A percentile compares a stretch with the other conserved stretches of the same genome.
Evolutionary conservation across 2,797 vertebrate genomes (phyloP).

Genomic region (Pachyuromys duprasi): DNA sequence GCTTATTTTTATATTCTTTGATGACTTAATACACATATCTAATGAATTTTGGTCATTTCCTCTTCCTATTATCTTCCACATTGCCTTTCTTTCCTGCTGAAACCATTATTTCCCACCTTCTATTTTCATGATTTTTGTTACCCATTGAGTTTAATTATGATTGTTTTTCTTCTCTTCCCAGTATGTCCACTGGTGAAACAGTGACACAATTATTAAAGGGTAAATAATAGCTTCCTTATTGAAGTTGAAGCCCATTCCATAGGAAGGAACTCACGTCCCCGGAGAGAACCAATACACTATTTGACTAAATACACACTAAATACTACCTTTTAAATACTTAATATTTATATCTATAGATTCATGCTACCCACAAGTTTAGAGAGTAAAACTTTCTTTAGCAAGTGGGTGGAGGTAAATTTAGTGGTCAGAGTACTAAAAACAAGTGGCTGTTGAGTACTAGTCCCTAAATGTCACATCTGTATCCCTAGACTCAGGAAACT

Average conservation of each 20-base stretch:
- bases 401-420: background rate
- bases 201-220: background rate
- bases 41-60: background rate
- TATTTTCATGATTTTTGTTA: background rate
- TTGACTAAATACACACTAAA: background rate
- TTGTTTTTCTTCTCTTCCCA: background rate
- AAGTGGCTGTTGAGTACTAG: background rate
- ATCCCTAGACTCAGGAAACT: background rate
- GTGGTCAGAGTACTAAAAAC: background rate
- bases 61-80: background rate
- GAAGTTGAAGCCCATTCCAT: background rate
- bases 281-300: background rate
- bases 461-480: background rate
- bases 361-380: background rate
- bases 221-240: background rate
- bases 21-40: background rate
- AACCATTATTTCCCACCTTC: background rate
- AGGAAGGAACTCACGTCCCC: background rate
- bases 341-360: background rate
- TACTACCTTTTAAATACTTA: background rate
- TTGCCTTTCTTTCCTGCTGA: background rate
- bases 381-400: no score
- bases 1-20: background rate
- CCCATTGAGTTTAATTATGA: background rate
- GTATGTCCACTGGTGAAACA: background rate